phyloP scores from a whole-genome alignment of 2,888 invertebrate species.

The Xestia sexstrigata region DNA sequence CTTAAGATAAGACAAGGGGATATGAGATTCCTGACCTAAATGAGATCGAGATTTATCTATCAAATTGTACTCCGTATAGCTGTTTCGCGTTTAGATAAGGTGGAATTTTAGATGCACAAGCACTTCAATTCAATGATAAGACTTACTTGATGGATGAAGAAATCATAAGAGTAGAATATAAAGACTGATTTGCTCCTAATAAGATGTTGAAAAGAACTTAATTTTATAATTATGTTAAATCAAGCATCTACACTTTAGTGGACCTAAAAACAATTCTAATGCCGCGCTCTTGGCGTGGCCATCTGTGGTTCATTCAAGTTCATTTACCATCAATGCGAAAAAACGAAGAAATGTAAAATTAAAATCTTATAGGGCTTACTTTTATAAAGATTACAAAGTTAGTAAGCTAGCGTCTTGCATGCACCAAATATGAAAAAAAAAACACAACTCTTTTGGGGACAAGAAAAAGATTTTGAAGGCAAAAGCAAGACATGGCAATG shows the following conservation, averaged over 20 bases:
- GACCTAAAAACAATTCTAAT: background rate
- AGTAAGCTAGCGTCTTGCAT: background rate
- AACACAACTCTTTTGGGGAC: no score
- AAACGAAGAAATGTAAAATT: background rate
- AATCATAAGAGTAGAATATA: background rate
- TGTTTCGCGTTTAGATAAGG: slow-evolving; percentile 46
- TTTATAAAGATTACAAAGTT: background rate
- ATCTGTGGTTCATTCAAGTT: background rate
- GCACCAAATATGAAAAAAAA: background rate
- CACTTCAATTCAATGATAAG: slow-evolving; percentile 28
- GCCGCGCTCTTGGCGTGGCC: background rate
- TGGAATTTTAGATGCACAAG: slow-evolving; percentile 35
- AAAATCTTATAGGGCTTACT: background rate
- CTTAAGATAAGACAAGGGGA: slow-evolving; percentile 34
- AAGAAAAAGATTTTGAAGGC: background rate
- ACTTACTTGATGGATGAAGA: background rate
- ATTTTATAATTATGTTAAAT: background rate
- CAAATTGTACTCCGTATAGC: slow-evolving; percentile 34
- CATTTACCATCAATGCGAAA: background rate
- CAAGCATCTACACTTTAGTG: background rate
- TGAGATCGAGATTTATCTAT: slow-evolving; percentile 36
- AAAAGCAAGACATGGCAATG: background rate
- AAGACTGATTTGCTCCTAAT: background rate
- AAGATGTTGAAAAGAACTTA: background rate
- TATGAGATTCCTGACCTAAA: slow-evolving; percentile 34